Evolutionary conservation across 1,140 invertebrate genomes (phyloP).

Genomic region (Oncopodura yosiiana): DNA sequence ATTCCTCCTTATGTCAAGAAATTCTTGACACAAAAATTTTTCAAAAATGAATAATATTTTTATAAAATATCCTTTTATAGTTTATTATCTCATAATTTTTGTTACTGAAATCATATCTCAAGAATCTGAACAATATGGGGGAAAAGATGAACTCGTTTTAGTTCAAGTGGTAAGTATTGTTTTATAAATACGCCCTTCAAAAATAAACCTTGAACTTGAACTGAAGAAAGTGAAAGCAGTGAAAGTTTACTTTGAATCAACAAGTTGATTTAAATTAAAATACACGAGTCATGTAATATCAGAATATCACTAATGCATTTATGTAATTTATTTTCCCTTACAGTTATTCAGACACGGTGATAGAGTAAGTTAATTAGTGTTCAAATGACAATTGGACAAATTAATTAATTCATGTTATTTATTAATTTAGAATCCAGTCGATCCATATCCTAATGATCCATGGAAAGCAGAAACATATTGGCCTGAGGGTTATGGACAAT

Average conservation of each 20-base stretch:
- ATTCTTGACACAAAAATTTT: no score
- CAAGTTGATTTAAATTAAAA: neutral
- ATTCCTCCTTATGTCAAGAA: no score
- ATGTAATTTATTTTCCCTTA: neutral
- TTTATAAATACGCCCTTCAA: neutral
- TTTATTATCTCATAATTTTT: no score
- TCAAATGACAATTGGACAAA: neutral
- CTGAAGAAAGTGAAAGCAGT: neutral
- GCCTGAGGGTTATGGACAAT: constrained; percentile 56
- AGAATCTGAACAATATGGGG: no score
- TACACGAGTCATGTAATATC: no score
- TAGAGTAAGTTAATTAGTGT: no score
- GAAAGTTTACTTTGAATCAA: neutral
- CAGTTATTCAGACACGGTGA: constrained; percentile 28
- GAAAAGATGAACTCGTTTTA: constrained; percentile 9
- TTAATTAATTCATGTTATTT: neutral
- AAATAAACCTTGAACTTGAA: neutral
- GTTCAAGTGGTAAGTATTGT: constrained; percentile 27
- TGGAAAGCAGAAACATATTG: constrained; percentile 52
- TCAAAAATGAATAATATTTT: no score
- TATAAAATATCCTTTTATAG: no score
- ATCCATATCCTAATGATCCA: constrained; percentile 59
- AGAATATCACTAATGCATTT: neutral
- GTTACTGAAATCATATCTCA: no score
- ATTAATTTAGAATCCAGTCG: constrained; percentile 60